phyloP scores from a whole-genome alignment of 2,113 vertebrate species.

The Mus spicilegus region DNA sequence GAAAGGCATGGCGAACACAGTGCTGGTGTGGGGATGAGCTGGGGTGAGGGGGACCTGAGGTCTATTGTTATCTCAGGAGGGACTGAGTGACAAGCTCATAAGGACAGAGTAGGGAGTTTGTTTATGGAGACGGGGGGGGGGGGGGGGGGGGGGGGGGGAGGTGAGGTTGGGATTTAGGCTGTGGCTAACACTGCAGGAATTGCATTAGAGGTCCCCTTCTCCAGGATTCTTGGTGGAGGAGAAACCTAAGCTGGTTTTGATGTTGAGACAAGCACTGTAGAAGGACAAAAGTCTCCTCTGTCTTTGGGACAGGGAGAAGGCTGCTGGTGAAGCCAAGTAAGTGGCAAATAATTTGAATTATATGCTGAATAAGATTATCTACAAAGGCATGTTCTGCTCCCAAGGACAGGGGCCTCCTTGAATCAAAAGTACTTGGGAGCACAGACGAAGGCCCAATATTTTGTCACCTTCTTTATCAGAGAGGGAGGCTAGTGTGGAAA shows the following conservation, averaged over 20 bases:
- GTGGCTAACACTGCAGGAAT: background rate
- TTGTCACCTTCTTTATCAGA: background rate
- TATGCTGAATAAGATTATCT: constrained; percentile 48
- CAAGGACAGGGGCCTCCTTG: background rate
- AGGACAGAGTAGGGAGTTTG: background rate
- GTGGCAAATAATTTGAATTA: constrained; percentile 65
- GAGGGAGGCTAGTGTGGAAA: background rate
- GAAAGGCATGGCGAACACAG: background rate
- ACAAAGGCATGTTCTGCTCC: constrained; percentile 26
- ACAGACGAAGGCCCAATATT: background rate
- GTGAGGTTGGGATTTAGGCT: background rate
- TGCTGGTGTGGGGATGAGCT: background rate
- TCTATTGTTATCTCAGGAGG: background rate
- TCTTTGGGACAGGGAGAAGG: constrained; percentile 77
- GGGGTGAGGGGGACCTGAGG: background rate
- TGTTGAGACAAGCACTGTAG: constrained; percentile 57
- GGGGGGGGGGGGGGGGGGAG: too few relatives aligned
- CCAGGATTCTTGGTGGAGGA: background rate
- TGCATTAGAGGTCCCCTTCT: background rate
- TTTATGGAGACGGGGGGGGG: background rate
- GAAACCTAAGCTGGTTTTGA: constrained; percentile 70
- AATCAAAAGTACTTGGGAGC: background rate
- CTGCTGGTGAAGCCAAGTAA: constrained; percentile 81
- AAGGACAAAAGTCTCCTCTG: constrained; percentile 58
- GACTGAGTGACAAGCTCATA: background rate